Conservation (phyloP, 2,888 invertebrate species). For the Morpho achilles region DNA sequence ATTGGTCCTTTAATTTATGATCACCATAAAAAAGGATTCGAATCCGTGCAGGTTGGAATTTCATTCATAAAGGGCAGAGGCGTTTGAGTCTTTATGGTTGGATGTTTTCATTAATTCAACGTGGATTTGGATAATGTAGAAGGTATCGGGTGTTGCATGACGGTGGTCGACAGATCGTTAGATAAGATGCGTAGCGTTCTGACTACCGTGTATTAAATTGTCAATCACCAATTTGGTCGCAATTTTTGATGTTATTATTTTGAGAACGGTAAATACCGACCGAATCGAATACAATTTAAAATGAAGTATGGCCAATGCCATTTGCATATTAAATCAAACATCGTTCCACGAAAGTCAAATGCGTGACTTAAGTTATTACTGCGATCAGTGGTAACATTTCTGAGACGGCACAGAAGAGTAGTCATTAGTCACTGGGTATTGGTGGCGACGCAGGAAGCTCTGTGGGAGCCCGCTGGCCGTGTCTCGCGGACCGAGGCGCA, state of each 20-base stretch:
- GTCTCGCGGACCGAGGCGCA: constrained; percentile 37
- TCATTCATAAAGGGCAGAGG: constrained; percentile 80
- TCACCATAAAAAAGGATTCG: constrained; percentile 76
- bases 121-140: constrained; percentile 57
- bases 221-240: not conserved
- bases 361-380: constrained; percentile 67
- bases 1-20: constrained; percentile 77
- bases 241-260: not conserved
- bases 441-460: constrained; percentile 39
- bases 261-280: not conserved
- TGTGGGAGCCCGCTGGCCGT: constrained; percentile 31
- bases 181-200: constrained; percentile 55
- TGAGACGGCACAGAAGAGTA: constrained; percentile 54
- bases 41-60: constrained; percentile 72
- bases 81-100: constrained; percentile 77
- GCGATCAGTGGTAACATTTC: constrained; percentile 63
- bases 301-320: constrained; percentile 47
- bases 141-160: constrained; percentile 61
- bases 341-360: constrained; percentile 57
- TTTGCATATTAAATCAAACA: constrained; percentile 59
- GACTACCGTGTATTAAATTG: constrained; percentile 49
- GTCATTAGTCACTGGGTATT: constrained; percentile 56
- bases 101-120: constrained; percentile 79
- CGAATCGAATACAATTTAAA: constrained; percentile 41
- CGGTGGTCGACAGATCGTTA: constrained; percentile 48